Base-by-base conservation (phyloP, 2,888 invertebrate genomes). In the Endomychus coccineus region DNA sequence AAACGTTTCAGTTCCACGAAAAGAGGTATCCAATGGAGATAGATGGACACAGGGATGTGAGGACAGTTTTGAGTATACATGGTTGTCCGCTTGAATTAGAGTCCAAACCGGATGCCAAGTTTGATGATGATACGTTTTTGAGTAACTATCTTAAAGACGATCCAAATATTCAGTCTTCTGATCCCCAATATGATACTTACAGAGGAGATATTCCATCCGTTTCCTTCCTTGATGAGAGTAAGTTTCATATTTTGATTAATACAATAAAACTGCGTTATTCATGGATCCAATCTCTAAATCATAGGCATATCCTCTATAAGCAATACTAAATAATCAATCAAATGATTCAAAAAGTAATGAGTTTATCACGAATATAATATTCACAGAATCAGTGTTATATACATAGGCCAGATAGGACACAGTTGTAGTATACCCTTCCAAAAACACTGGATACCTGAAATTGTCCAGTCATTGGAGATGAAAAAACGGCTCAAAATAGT, bases 191-290 rank as follows among this genome's bases (percentile, higher is more conserved):
- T 21, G 59, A 59, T 12, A 63, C 43, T 56, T 69, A 46, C 66
- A 45, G 79, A 52, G 82, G 81, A 42, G 83, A 83, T 58, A 81
- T 82, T 51, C 77, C 76, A 19, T 68, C 78, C 39, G 63, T 76
- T 27, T 70, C 74, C 44, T 73, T 71, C 33, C 67, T 77, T 28
- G 72, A 74, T 53, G 78, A 78, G 49, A 71, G 67, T 66, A 54
- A 53, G 52, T 50, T 23, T 22, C 17, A 33, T 14, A 16, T 9
- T 19, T 6, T 6, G 9, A 19, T 19, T 19, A 24, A 24, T 7
- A 19, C 7, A 5, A 19, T 19, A 19, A 6, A n/a, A n/a, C n/a
- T n/a, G n/a, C n/a, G n/a, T n/a, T n/a, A n/a, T n/a, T n/a, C n/a
- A n/a, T n/a, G n/a, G n/a, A n/a, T n/a, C n/a, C n/a, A n/a, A n/a